These are phyloP conservation scores for Phallusia fumigata DNA, from an alignment of 23 tunicate genomes.

Conservation along the genomic window DNA sequence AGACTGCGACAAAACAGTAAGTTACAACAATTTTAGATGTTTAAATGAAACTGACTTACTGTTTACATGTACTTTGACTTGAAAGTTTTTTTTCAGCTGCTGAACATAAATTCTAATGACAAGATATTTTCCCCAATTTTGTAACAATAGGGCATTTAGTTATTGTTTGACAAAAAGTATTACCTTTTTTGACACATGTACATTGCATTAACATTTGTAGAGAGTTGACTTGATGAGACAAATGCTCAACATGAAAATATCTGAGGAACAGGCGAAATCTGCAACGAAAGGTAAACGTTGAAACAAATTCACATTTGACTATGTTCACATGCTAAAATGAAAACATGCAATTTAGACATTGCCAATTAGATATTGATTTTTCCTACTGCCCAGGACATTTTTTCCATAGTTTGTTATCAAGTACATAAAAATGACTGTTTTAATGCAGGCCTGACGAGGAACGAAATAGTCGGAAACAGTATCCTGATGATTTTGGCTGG, in stretches of 20 bases:
- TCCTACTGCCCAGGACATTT: too few species aligned
- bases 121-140: too few species aligned
- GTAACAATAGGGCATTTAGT: too few species aligned
- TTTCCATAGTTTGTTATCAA: too few species aligned
- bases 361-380: too few species aligned
- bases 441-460: conserved; percentile 53
- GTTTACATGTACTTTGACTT: too few species aligned
- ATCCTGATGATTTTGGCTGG: conserved; percentile 83
- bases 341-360: too few species aligned
- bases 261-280: background rate
- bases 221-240: conserved; percentile 1
- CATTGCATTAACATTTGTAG: background rate
- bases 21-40: background rate
- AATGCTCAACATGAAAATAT: background rate
- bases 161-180: too few species aligned
- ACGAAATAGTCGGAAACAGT: conserved; percentile 68
- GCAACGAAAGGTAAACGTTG: background rate
- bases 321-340: background rate
- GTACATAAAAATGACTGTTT: too few species aligned
- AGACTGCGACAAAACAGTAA: background rate
- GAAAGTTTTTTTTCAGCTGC: too few species aligned
- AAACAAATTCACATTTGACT: background rate
- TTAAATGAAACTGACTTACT: background rate
- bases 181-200: too few species aligned
- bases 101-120: too few species aligned